Base-by-base conservation (phyloP, 2,888 invertebrate genomes). In the Branchellion lobata region DNA sequence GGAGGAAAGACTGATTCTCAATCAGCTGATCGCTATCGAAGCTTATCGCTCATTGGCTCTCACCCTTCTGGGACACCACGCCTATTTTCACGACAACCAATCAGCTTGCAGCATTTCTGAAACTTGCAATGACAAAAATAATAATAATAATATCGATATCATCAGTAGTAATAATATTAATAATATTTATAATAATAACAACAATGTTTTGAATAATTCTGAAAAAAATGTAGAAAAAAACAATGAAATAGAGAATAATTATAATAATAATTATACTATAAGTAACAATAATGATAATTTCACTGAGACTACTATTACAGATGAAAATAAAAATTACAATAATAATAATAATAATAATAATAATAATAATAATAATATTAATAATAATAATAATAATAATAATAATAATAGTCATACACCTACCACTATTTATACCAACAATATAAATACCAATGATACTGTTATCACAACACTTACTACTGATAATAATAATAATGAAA, bases 1-100 rank as follows among this genome's bases (percentile, higher is more conserved):
- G 87, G 94, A 95, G 89, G 94, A 95, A 90, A 93, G 92, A 87
- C 90, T 94, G 89, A 94, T 94, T 84, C 90, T 95, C 84, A 94
- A 94, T 88, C 94, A 95, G 89, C 94, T 95, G 88, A 91, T 95
- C 85, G 24, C 61, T 5, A 57, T 57, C 5, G 61, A 57, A 24
- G n/a, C 61, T 3, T 57, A 57, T 24, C 61, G 61, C 21, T 57
- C 61, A 57, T 24, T 57, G 61, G 61, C 61, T 24, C 61, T 57
- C 24, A 24, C 11, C 21, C 24, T 57, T 18, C 61, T 57, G n/a
- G 61, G 61, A 18, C 5, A 40, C 40, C 40, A 40, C 40, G 40
- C 40, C 40, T 14, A 40, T 14, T 40, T 14, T 40, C 40, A 8
- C 14, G 40, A 40, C 40, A 40, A 40, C 40, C 40, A 40, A 40